phyloP scores from a whole-genome alignment of 2,113 vertebrate species.

The Ibidorhyncha struthersii region DNA sequence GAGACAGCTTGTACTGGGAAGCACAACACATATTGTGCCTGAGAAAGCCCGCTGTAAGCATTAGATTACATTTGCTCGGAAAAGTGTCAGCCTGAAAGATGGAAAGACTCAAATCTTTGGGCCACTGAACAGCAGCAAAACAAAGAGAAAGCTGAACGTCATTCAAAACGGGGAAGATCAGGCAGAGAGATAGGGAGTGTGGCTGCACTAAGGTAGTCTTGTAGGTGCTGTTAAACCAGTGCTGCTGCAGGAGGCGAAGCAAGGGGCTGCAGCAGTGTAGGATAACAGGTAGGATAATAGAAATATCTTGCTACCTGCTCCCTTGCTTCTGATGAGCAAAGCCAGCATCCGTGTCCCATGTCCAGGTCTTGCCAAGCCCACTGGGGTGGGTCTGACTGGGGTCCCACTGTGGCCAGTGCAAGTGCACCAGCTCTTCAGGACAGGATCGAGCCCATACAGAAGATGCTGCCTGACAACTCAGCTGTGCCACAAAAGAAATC shows the following conservation, averaged over 20 bases:
- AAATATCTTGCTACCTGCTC: not conserved
- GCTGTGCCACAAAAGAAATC: not conserved
- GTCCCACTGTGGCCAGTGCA: not conserved
- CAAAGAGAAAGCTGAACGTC: not conserved
- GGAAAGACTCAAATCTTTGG: not conserved
- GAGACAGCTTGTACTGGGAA: conserved; percentile 39
- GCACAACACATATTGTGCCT: not conserved
- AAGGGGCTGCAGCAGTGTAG: not conserved
- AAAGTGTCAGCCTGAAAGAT: not conserved
- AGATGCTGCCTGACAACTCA: not conserved
- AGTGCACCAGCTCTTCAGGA: not conserved
- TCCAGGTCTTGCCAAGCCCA: not conserved
- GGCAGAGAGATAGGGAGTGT: not conserved
- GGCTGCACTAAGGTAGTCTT: not conserved
- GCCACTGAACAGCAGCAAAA: not conserved
- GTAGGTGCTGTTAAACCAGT: not conserved
- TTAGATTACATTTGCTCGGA: not conserved
- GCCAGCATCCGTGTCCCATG: not conserved
- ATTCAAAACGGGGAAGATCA: not conserved
- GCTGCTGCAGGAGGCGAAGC: not conserved
- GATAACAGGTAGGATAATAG: not conserved
- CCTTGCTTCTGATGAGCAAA: not conserved
- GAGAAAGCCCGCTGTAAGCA: not conserved
- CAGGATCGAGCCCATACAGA: not conserved
- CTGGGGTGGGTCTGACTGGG: not conserved